Conservation (phyloP, 2,797 vertebrate genomes). For the Tenualosa thibaudeaui region DNA sequence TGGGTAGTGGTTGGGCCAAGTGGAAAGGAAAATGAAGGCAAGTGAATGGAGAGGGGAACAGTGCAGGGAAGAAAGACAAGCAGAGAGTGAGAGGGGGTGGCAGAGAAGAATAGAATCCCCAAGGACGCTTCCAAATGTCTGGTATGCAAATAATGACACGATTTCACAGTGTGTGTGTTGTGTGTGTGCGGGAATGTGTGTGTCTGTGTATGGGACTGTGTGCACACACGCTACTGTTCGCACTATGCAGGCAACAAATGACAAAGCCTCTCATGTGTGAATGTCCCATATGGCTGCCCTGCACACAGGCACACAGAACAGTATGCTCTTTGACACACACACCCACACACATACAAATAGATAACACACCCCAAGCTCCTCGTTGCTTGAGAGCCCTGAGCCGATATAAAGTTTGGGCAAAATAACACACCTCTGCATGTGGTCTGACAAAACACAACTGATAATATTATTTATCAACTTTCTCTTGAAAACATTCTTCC, state of each 20-base stretch:
- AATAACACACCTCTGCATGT: neutral
- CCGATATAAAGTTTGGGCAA: neutral
- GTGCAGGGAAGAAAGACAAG: neutral
- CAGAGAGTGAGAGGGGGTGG: constrained; percentile 1
- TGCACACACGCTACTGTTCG: constrained; percentile 38
- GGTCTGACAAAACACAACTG: neutral
- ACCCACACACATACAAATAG: constrained; percentile 24
- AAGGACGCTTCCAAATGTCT: constrained; percentile 62
- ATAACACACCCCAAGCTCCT: neutral
- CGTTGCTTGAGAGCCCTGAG: neutral
- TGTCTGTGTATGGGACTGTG: neutral
- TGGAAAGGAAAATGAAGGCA: neutral
- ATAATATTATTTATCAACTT: neutral
- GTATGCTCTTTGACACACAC: neutral
- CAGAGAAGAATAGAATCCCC: constrained; percentile 48
- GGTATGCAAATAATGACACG: constrained; percentile 63
- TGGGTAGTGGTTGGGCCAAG: too few species aligned
- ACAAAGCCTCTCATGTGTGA: constrained; percentile 46
- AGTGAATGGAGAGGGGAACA: neutral
- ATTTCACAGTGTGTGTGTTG: constrained; percentile 47
- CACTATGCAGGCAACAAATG: constrained; percentile 50
- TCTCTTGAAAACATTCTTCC: neutral
- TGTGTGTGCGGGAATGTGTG: neutral
- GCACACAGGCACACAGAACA: constrained; percentile 29
- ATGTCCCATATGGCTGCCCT: constrained; percentile 38